Conservation (phyloP, 2,888 invertebrate genomes). For the Protophormia terraenovae region DNA sequence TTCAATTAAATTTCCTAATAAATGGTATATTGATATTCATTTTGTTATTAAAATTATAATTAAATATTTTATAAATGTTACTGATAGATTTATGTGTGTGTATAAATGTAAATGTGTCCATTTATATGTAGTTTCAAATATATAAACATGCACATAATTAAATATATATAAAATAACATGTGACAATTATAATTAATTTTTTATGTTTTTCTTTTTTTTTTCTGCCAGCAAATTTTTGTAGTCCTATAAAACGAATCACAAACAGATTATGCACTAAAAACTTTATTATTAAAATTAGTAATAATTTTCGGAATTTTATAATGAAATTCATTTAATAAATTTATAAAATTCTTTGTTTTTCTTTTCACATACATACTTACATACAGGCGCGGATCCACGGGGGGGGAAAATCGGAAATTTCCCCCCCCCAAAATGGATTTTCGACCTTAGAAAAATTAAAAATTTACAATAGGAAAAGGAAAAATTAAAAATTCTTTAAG, state of each 20-base stretch:
- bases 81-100: conserved; percentile 21
- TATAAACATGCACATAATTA: background rate
- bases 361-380: too few species aligned
- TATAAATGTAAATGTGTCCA: background rate
- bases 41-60: conserved; percentile 26
- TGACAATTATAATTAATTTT: conserved; percentile 14
- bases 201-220: background rate
- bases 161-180: conserved; percentile 17
- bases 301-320: background rate
- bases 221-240: background rate
- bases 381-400: too few species aligned
- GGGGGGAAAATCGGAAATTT: too few species aligned
- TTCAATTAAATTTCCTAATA: conserved; percentile 18
- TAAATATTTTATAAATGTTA: conserved; percentile 18
- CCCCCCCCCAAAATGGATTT: too few species aligned
- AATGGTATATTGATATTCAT: conserved; percentile 3
- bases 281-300: conserved; percentile 8
- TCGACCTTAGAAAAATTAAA: too few species aligned
- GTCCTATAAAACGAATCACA: conserved; percentile 33
- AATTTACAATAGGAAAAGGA: too few species aligned
- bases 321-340: background rate
- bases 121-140: background rate
- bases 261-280: conserved; percentile 38
- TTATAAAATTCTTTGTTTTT: too few species aligned
- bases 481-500: too few species aligned